phyloP scores from a whole-genome alignment of 2,113 vertebrate genomes.

The Pseudolaguvia tuberculata region DNA sequence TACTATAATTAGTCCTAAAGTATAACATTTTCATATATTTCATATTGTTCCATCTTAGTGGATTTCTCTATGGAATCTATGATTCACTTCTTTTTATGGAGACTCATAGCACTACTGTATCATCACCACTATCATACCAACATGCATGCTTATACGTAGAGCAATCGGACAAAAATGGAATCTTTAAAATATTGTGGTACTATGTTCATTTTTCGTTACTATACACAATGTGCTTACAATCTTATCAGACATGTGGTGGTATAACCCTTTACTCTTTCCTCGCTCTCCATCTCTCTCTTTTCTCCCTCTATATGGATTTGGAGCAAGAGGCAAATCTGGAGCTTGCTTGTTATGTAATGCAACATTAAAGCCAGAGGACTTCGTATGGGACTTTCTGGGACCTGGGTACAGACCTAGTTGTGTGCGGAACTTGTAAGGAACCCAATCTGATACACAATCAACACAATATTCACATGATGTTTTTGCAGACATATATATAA shows the following conservation, averaged over 20 bases:
- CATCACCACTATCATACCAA: no score
- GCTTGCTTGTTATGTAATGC: conserved; percentile 7
- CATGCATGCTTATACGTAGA: background rate
- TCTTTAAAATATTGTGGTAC: background rate
- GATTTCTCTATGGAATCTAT: background rate
- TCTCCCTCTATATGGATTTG: background rate
- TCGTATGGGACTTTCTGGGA: conserved; percentile 9
- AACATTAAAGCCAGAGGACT: conserved; percentile 1
- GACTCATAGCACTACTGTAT: no score
- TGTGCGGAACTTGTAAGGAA: background rate
- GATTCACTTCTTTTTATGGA: no score
- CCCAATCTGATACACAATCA: background rate
- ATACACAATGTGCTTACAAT: conserved; percentile 5
- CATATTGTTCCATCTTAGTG: no score
- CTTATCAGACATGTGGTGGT: conserved; percentile 14
- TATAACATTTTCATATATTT: no score
- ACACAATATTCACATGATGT: background rate
- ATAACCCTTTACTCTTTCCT: background rate
- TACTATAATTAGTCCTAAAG: no score
- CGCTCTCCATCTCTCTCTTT: background rate
- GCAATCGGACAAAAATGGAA: background rate
- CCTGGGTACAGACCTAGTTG: background rate
- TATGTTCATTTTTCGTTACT: background rate
- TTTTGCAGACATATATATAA: background rate
- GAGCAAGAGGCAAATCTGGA: conserved; percentile 17